Base-by-base conservation (phyloP, 1,140 invertebrate species). In the Uloborus diversus region DNA sequence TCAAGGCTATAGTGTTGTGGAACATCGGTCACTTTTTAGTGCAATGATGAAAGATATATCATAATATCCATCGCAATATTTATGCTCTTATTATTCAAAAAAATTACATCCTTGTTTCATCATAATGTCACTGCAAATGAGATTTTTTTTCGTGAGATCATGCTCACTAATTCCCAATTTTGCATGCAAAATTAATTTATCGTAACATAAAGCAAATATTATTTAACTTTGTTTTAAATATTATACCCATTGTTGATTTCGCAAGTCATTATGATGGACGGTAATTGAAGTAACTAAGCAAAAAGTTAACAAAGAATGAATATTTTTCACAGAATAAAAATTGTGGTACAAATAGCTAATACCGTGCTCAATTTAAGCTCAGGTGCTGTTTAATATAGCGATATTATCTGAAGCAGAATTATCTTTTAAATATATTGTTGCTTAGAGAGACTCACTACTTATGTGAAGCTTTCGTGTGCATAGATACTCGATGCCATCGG, bases 281-380 rank as follows among this genome's bases (percentile, higher is more conserved):
- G n/a, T n/a, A n/a, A n/a, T n/a, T n/a, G n/a, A 47, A 25, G 23
- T 53, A 64, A 56, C 62, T 25, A 30, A 62, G 37, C 59, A 69
- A 75, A 53, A 64, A 59, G 32, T 37, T 35, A 73, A 42, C 17
- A 47, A 14, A 51, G 35, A 61, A 75, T 35, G 28, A n/a, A 64
- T 59, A 30, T 51, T 75, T n/a, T 75, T 65, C 49, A 20, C 49
- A n/a, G 56, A 53, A 23, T 35, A 49, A 78, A 65, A 78, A 78
- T 65, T 64, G 68, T 61, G 42, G 73, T 78, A 78, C 62, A 65
- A 78, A 78, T 56, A 53, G 9, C 49, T 56, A 65, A 42, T 20
- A 65, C 66, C 47, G 73, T 78, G 73, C 73, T 78, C 73, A 78
- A 78, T 66, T 42, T 56, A 65, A 78, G 59, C 73, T 78, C 73